These are phyloP conservation scores for Trichogramma pretiosum DNA, from an alignment of 1,140 invertebrate species.

Conservation along the genomic window DNA sequence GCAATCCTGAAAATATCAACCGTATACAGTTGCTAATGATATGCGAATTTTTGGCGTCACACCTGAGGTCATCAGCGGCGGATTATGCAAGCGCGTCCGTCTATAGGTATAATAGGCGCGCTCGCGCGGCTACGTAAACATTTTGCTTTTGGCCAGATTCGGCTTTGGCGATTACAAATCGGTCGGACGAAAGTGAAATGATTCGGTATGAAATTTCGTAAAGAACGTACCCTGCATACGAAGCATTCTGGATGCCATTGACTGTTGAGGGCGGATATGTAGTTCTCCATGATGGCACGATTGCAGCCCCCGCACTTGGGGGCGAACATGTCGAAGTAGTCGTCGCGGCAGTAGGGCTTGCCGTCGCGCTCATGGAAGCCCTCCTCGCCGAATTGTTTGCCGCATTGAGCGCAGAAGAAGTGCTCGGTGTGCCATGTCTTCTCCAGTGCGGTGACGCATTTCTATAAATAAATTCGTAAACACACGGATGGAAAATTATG, in stretches of 20 bases:
- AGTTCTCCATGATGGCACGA: slow-evolving; percentile 96
- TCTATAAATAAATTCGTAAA: slow-evolving; percentile 55
- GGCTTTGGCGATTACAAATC: neutral
- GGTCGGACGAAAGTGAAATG: too few species aligned
- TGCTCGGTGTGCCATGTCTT: slow-evolving; percentile 99
- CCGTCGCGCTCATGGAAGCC: slow-evolving; percentile 92
- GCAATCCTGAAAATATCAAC: slow-evolving; percentile 68
- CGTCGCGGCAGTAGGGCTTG: slow-evolving; percentile 87
- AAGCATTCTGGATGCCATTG: slow-evolving; percentile 99
- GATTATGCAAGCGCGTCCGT: too few species aligned
- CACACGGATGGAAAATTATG: neutral
- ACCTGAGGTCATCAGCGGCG: too few species aligned
- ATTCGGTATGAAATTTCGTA: too few species aligned
- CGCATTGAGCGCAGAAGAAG: slow-evolving; percentile 98
- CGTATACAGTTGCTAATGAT: too few species aligned
- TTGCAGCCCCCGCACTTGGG: slow-evolving; percentile 97
- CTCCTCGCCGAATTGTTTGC: slow-evolving; percentile 92
- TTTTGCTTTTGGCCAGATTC: neutral
- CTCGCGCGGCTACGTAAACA: too few species aligned
- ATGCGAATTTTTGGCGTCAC: too few species aligned
- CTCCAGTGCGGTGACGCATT: slow-evolving; percentile 97
- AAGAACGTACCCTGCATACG: slow-evolving; percentile 90
- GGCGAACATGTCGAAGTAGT: slow-evolving; percentile 98
- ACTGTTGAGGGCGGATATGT: slow-evolving; percentile 93
- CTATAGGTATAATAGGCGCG: too few species aligned